These are phyloP conservation scores for Apamea monoglypha DNA, from an alignment of 2,888 invertebrate species.

Conservation along the genomic window DNA sequence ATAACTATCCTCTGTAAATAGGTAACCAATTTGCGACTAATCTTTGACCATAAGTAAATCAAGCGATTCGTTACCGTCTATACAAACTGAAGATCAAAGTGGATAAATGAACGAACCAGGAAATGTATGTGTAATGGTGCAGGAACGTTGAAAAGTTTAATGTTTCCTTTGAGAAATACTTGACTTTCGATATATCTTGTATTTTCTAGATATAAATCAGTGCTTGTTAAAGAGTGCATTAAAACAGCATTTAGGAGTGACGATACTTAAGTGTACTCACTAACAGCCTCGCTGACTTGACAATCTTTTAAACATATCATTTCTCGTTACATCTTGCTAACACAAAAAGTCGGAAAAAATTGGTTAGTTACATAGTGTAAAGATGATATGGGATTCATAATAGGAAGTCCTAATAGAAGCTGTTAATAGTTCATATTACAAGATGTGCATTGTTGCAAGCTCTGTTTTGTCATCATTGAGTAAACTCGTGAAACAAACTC, in stretches of 20 bases:
- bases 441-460: neutral
- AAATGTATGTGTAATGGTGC: slow-evolving; percentile 49
- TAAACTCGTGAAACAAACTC: neutral
- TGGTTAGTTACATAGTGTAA: neutral
- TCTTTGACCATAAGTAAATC: neutral
- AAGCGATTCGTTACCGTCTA: neutral
- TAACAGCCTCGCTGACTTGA: slow-evolving; percentile 9
- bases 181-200: slow-evolving; percentile 23
- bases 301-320: neutral
- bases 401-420: neutral
- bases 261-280: neutral
- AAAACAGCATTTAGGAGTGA: neutral
- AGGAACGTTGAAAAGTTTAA: slow-evolving; percentile 33
- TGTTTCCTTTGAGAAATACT: slow-evolving; percentile 23
- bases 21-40: neutral
- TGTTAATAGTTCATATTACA: neutral
- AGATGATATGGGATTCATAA: neutral
- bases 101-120: slow-evolving; percentile 4
- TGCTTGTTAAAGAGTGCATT: slow-evolving; percentile 20
- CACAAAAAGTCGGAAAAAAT: neutral
- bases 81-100: slow-evolving; percentile 13
- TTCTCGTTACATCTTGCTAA: neutral
- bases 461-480: no score
- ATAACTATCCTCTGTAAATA: neutral
- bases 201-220: slow-evolving; percentile 37